phyloP scores from a whole-genome alignment of 1,140 invertebrate genomes.

The Drosophila azteca region DNA sequence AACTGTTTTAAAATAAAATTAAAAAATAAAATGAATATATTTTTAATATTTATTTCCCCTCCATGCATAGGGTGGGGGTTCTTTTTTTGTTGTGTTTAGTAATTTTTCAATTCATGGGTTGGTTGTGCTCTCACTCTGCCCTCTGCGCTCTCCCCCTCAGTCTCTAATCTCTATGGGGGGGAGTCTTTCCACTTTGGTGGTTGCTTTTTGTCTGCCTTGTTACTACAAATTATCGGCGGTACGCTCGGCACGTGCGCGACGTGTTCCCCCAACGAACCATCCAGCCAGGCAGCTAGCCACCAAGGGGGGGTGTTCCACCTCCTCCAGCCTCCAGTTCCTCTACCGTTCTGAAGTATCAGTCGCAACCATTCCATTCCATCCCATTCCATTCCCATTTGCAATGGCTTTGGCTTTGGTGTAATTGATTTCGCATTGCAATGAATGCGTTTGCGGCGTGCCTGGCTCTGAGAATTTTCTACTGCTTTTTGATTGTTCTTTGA shows the following conservation, averaged over 20 bases:
- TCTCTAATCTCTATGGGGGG: not conserved
- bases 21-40: not conserved
- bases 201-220: constrained; percentile 63
- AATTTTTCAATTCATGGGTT: constrained; percentile 59
- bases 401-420: constrained; percentile 66
- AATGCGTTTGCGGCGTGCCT: constrained; percentile 75
- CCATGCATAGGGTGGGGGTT: not conserved
- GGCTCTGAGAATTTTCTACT: constrained; percentile 38
- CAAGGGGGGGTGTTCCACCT: not conserved
- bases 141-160: too few relatives aligned
- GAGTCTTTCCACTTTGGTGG: constrained; percentile 47
- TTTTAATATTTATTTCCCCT: constrained; percentile 44
- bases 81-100: constrained; percentile 55
- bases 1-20: too few relatives aligned
- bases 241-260: constrained; percentile 67
- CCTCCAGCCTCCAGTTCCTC: too few relatives aligned
- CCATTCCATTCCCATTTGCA: not conserved
- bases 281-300: constrained; percentile 1
- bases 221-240: constrained; percentile 77
- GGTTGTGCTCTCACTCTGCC: constrained; percentile 2
- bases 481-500: constrained; percentile 43
- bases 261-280: constrained; percentile 10
- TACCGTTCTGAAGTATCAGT: too few relatives aligned
- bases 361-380: too few relatives aligned
- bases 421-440: constrained; percentile 80